Evolutionary conservation across 2,888 invertebrate genomes (phyloP).

Genomic region (Troilus luridus): DNA sequence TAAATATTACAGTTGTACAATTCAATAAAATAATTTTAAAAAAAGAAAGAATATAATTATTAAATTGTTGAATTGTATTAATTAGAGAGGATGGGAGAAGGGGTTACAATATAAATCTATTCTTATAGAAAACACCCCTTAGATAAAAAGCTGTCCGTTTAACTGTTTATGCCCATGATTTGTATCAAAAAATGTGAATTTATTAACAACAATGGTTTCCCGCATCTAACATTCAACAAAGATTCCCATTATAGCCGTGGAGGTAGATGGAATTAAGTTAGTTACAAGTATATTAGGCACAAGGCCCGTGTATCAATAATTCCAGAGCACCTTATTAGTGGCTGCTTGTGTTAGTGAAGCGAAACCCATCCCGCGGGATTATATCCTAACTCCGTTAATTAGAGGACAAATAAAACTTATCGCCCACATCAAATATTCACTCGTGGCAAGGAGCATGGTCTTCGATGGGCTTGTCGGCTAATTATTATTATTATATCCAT

Average conservation of each 20-base stretch:
- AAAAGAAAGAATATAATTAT: too few relatives aligned
- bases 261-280: neutral
- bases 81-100: too few relatives aligned
- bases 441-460: neutral
- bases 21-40: too few relatives aligned
- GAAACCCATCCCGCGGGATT: neutral
- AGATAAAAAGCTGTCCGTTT: too few relatives aligned
- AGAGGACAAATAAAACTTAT: constrained; percentile 30
- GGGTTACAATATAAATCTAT: too few relatives aligned
- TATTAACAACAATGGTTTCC: too few relatives aligned
- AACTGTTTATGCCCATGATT: too few relatives aligned
- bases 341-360: neutral
- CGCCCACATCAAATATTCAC: neutral
- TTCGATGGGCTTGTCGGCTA: neutral
- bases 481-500: neutral
- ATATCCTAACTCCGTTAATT: constrained; percentile 6
- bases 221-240: neutral
- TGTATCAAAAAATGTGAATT: too few relatives aligned
- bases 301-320: neutral
- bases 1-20: too few relatives aligned
- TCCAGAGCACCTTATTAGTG: neutral
- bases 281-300: constrained; percentile 30
- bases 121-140: too few relatives aligned
- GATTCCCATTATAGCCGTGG: neutral
- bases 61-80: too few relatives aligned